phyloP scores from a whole-genome alignment of 2,113 vertebrate species.

The Oryzias woworae region DNA sequence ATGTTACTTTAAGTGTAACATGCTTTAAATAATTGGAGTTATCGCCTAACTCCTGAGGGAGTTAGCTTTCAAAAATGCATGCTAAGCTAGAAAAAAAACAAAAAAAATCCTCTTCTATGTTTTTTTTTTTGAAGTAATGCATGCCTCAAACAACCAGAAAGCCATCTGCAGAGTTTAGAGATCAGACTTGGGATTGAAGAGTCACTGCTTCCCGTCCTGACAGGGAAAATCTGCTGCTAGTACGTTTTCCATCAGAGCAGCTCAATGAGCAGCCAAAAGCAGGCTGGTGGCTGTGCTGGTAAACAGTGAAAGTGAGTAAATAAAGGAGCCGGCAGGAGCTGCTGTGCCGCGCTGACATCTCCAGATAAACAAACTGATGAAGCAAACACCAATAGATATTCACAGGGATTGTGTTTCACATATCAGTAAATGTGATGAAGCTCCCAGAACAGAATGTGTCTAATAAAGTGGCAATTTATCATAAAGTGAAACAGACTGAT shows the following conservation, averaged over 20 bases:
- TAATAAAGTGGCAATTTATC: constrained; percentile 1
- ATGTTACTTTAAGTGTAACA: too few species aligned
- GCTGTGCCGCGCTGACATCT: constrained; percentile 4
- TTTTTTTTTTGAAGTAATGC: constrained; percentile 6
- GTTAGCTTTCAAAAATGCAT: too few species aligned
- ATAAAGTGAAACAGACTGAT: constrained; percentile 24
- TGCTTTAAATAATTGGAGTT: too few species aligned
- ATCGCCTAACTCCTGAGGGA: too few species aligned
- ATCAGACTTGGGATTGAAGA: constrained; percentile 13
- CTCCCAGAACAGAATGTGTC: constrained; percentile 14
- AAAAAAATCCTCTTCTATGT: too few species aligned
- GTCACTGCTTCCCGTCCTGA: too few species aligned
- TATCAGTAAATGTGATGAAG: constrained; percentile 23
- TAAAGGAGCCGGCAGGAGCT: neutral
- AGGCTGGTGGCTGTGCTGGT: constrained; percentile 7
- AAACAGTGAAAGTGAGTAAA: constrained; percentile 21
- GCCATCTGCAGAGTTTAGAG: constrained; percentile 23
- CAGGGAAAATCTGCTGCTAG: neutral
- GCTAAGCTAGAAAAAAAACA: too few species aligned
- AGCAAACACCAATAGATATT: constrained; percentile 27
- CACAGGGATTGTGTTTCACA: constrained; percentile 27
- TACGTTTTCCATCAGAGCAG: constrained; percentile 8
- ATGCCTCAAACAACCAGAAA: neutral
- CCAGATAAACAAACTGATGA: constrained; percentile 30
- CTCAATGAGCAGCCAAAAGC: constrained; percentile 18